Conservation (phyloP, 2,113 vertebrate species). For the Gobius niger region DNA sequence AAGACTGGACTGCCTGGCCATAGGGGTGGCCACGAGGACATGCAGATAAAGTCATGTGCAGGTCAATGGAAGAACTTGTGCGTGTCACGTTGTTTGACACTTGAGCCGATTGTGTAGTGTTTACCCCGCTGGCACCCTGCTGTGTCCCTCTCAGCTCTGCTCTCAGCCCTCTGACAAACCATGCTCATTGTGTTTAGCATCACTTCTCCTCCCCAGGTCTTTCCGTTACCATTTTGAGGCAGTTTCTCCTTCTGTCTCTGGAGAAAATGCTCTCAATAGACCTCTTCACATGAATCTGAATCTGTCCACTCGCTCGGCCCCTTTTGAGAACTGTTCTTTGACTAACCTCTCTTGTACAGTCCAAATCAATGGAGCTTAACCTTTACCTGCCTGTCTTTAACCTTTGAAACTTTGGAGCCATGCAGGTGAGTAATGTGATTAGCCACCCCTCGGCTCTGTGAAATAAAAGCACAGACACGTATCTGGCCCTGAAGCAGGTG, state of each 20-base stretch:
- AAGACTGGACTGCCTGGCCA: neutral
- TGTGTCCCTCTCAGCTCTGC: neutral
- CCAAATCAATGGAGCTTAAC: slow-evolving; percentile 30
- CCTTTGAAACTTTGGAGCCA: slow-evolving; percentile 17
- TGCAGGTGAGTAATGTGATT: slow-evolving; percentile 42
- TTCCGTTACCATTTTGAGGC: slow-evolving; percentile 24
- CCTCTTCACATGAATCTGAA: neutral
- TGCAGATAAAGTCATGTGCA: neutral
- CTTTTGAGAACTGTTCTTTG: no score
- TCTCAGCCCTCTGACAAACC: slow-evolving; percentile 10
- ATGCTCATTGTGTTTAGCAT: slow-evolving; percentile 10
- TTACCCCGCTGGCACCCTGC: slow-evolving; percentile 3
- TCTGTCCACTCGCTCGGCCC: neutral
- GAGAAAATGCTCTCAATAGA: neutral
- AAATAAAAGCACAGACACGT: slow-evolving; percentile 20
- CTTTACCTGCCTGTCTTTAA: slow-evolving; percentile 25
- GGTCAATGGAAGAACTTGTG: neutral
- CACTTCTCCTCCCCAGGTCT: slow-evolving; percentile 27
- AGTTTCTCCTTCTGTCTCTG: neutral
- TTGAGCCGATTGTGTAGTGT: slow-evolving; percentile 7
- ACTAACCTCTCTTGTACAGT: neutral
- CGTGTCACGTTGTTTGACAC: neutral
- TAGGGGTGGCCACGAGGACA: neutral
- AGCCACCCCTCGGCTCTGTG: slow-evolving; percentile 12
- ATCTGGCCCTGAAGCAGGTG: slow-evolving; percentile 1